Base-by-base conservation (phyloP, 2,113 vertebrate genomes). In the Corythornis madagascariensis region DNA sequence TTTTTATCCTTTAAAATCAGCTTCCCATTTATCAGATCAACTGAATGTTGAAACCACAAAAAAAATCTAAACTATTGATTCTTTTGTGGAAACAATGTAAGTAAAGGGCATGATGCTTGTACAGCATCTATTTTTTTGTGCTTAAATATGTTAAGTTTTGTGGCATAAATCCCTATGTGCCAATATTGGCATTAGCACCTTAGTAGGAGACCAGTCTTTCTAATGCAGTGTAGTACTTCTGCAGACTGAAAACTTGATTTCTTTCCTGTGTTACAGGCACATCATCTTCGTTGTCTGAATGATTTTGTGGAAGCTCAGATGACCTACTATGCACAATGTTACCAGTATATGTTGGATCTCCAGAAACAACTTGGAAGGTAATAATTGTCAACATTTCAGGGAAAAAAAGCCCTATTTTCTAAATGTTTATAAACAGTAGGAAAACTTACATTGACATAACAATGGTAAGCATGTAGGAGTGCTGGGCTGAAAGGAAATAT, bases 291-390 rank as follows among this genome's bases (percentile, higher is more conserved):
- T 95, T 99, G 99, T 91, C 95, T 99, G 97, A 99, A 99, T 88
- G 99, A 99, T 96, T 99, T 99, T 96, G 99, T 99, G 69, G 99
- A 99, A 97, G 99, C 99, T 59, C 99, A 99, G 96, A 98, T 98
- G 92, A 99, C 98, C 7, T 99, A 99, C 91, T 99, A 99, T 79
- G 99, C 99, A 69, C 99, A 99, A 65, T 99, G 98, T 97, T 99
- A 99, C 97, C 99, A 99, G 81, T 99, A 99, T 90, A 99, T 99
- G 99, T 97, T 99, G 97, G 99, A 99, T 90, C 99, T 99, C 35
- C 99, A 99, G 72, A 99, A 99, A 95, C 99, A 99, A 83, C 98
- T 99, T 89, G 99, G 99, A 98, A 99, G 99, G 99, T 99, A 94
- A 82, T 50, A 91, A 67, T 64, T 90, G 57, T 71, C 38, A 83